phyloP scores from a whole-genome alignment of 2,888 invertebrate species.

The Elegia similella region DNA sequence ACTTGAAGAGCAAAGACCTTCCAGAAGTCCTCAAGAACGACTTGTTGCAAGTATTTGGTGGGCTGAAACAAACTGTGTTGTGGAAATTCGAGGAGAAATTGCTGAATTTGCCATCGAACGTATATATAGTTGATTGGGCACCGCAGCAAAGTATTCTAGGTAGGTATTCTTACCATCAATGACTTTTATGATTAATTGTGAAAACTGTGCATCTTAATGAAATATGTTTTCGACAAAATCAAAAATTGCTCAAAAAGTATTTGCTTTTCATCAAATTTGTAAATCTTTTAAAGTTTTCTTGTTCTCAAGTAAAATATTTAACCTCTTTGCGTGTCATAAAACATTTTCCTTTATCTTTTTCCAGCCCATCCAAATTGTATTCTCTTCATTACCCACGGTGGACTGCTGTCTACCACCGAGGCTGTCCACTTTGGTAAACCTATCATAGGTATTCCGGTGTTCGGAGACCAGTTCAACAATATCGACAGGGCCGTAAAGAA shows the following conservation, averaged over 20 bases:
- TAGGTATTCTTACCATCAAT: slow-evolving; percentile 24
- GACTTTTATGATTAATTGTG: no score
- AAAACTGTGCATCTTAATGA: no score
- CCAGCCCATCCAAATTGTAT: slow-evolving; percentile 59
- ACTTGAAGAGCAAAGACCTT: slow-evolving; percentile 42
- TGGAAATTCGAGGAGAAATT: slow-evolving; percentile 61
- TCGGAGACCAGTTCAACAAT: slow-evolving; percentile 57
- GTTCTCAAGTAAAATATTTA: no score
- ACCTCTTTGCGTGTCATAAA: neutral
- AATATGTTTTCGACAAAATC: no score
- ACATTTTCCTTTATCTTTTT: slow-evolving; percentile 22
- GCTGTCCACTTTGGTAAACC: slow-evolving; percentile 54
- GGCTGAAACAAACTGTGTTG: slow-evolving; percentile 50
- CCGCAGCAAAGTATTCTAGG: slow-evolving; percentile 53
- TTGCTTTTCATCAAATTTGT: no score
- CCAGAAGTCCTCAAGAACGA: slow-evolving; percentile 39
- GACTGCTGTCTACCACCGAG: slow-evolving; percentile 57
- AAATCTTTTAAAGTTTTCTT: no score
- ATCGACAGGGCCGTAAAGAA: slow-evolving; percentile 43
- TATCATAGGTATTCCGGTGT: slow-evolving; percentile 57
- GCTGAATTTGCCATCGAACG: slow-evolving; percentile 44
- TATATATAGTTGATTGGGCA: slow-evolving; percentile 58
- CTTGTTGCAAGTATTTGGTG: slow-evolving; percentile 47
- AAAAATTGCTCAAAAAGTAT: no score
- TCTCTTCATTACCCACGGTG: slow-evolving; percentile 64